A percentile compares a stretch with the other conserved stretches of the same genome.
phyloP scores from a whole-genome alignment of 2,797 vertebrate species.

The Lutjanus argentimaculatus region DNA sequence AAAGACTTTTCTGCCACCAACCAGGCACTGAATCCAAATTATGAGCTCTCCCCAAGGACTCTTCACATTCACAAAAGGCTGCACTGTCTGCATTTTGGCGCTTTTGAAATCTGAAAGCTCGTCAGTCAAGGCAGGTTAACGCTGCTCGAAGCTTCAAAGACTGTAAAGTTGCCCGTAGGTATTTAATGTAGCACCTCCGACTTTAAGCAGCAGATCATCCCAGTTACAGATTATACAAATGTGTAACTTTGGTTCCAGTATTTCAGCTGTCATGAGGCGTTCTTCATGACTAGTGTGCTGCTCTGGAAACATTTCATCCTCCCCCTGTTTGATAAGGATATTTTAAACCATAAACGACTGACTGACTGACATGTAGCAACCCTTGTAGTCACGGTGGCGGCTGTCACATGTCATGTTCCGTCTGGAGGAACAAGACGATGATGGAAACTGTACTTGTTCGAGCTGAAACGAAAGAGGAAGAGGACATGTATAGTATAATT shows the following conservation, averaged over 20 bases:
- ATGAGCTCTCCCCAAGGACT: background rate
- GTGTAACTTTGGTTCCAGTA: conserved; percentile 25
- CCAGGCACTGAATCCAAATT: background rate
- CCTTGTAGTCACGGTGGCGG: conserved; percentile 24
- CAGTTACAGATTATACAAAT: conserved; percentile 11
- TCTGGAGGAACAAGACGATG: conserved; percentile 33
- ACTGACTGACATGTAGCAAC: conserved; percentile 56
- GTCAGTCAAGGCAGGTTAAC: background rate
- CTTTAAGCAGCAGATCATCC: conserved; percentile 17
- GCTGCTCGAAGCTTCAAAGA: conserved; percentile 5
- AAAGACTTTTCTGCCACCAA: background rate
- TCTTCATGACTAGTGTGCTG: conserved; percentile 29
- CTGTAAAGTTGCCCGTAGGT: conserved; percentile 13
- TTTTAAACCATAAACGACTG: conserved; percentile 46
- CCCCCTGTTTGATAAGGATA: conserved; percentile 23
- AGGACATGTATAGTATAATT: conserved; percentile 49
- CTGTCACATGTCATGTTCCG: conserved; percentile 33
- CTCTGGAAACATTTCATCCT: conserved; percentile 63
- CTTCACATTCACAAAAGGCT: background rate
- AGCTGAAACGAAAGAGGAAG: conserved; percentile 20
- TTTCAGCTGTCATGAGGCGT: conserved; percentile 18
- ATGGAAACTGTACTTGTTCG: conserved; percentile 14
- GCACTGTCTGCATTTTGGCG: background rate
- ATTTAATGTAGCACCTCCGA: conserved; percentile 40
- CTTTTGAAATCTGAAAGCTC: background rate